These are phyloP conservation scores for Lerema accius DNA, from an alignment of 1,140 invertebrate species.

Conservation along the genomic window DNA sequence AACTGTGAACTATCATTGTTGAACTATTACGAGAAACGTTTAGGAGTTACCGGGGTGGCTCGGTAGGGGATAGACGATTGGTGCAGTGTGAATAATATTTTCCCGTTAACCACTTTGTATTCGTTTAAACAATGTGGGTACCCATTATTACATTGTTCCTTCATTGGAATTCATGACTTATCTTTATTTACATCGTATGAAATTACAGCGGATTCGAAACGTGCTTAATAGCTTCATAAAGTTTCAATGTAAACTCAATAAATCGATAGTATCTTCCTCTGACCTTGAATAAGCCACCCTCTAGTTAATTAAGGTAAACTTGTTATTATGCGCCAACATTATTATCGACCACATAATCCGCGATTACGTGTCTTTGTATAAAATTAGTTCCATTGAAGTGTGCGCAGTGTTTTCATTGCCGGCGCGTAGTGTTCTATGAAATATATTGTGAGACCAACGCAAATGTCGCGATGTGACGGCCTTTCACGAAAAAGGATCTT, in stretches of 20 bases:
- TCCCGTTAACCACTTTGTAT: slow-evolving; percentile 16
- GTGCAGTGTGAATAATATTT: slow-evolving; percentile 16
- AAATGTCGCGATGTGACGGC: slow-evolving; percentile 56
- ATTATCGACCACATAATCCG: not conserved
- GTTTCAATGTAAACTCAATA: too few species aligned
- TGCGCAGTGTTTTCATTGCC: slow-evolving; percentile 21
- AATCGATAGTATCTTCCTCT: not conserved
- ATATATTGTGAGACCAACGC: slow-evolving; percentile 46
- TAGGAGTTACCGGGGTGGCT: slow-evolving; percentile 25
- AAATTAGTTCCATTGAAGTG: slow-evolving; percentile 22
- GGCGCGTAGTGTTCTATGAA: slow-evolving; percentile 29
- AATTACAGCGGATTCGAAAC: not conserved
- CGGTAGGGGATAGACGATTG: not conserved
- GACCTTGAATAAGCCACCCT: not conserved
- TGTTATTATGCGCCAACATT: not conserved
- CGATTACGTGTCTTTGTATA: slow-evolving; percentile 16
- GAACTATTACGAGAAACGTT: slow-evolving; percentile 29
- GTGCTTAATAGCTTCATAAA: not conserved
- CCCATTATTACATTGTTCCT: not conserved
- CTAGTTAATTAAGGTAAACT: not conserved
- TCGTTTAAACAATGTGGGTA: too few species aligned
- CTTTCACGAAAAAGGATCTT: slow-evolving; percentile 72
- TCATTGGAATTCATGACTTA: not conserved
- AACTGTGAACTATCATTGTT: slow-evolving; percentile 34
- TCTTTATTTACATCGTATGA: not conserved